These are phyloP conservation scores for Parelbella ahira DNA, from an alignment of 2,888 invertebrate species.

Conservation along the genomic window DNA sequence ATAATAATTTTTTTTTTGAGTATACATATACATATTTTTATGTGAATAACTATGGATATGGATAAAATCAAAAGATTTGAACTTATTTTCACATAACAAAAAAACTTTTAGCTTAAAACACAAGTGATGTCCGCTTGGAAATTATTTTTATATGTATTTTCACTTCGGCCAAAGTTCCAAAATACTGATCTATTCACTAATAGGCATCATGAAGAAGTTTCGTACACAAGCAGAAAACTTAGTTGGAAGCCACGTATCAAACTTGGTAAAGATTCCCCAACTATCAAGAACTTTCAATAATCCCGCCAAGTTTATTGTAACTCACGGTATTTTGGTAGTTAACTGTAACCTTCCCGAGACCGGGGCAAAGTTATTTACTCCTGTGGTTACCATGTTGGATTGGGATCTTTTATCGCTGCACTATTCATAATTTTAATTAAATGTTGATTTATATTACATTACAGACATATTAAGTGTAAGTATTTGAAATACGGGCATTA, in stretches of 20 bases:
- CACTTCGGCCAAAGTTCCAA: constrained; percentile 18
- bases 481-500: too few species aligned
- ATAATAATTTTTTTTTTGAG: too few species aligned
- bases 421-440: too few species aligned
- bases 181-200: constrained; percentile 37
- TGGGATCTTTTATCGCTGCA: too few species aligned
- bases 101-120: constrained; percentile 6
- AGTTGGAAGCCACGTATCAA: constrained; percentile 50
- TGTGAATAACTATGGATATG: not conserved
- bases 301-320: constrained; percentile 62
- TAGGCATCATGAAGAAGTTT: constrained; percentile 49
- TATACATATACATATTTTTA: too few species aligned
- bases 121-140: constrained; percentile 3
- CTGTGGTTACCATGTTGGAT: too few species aligned
- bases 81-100: not conserved
- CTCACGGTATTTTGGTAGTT: constrained; percentile 37
- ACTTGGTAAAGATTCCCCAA: constrained; percentile 58
- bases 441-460: too few species aligned
- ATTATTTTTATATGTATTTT: constrained; percentile 22
- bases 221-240: constrained; percentile 48
- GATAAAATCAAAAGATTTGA: too few species aligned
- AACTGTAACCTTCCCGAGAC: constrained; percentile 20
- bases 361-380: constrained; percentile 6
- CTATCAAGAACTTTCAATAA: constrained; percentile 66
- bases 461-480: too few species aligned